A percentile compares a stretch with the other conserved stretches of the same genome.
Evolutionary conservation across 2,797 vertebrate genomes (phyloP).

Genomic region (Sebastes variabilis): DNA sequence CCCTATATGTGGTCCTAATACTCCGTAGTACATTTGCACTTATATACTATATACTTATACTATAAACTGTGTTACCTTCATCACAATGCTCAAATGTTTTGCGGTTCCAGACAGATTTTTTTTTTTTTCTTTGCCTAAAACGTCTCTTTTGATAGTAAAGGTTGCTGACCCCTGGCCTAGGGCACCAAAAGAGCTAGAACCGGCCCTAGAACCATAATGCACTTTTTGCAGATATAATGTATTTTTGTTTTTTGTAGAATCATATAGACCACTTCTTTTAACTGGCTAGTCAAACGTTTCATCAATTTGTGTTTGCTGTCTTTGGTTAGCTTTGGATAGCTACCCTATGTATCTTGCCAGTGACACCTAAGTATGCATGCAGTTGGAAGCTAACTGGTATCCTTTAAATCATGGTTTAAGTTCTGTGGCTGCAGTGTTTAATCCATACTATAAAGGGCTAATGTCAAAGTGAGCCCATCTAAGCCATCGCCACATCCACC

Average conservation of each 20-base stretch:
- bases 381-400: background rate
- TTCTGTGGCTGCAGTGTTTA: constrained; percentile 2
- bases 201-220: background rate
- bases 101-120: too few relatives aligned
- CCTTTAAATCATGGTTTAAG: constrained; percentile 7
- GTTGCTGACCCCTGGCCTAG: too few relatives aligned
- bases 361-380: background rate
- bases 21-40: too few relatives aligned
- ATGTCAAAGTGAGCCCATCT: constrained; percentile 20
- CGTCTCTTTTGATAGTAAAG: too few relatives aligned
- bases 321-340: too few relatives aligned
- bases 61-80: too few relatives aligned
- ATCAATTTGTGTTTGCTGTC: background rate
- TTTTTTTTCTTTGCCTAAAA: too few relatives aligned
- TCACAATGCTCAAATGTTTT: too few relatives aligned
- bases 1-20: too few relatives aligned
- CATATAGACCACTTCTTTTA: background rate
- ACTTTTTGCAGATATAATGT: background rate
- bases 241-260: background rate
- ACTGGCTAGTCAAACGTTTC: background rate
- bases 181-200: too few relatives aligned
- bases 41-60: too few relatives aligned
- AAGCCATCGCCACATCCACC: constrained; percentile 14
- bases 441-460: constrained; percentile 29
- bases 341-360: background rate